These are phyloP conservation scores for Machimus rusticus DNA, from an alignment of 2,888 invertebrate species.

Conservation along the genomic window DNA sequence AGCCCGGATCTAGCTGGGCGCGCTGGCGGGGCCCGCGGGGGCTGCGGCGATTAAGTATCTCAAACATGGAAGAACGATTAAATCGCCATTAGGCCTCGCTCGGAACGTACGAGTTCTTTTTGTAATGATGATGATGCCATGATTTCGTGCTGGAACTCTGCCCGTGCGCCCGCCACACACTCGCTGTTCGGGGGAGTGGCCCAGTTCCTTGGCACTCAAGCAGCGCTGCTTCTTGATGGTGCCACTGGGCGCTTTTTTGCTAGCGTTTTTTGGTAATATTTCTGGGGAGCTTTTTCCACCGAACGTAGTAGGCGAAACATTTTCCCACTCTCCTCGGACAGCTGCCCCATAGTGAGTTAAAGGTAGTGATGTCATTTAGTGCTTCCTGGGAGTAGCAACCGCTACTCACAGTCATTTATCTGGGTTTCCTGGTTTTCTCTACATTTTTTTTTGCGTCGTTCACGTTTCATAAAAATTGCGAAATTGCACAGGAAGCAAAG, in stretches of 20 bases:
- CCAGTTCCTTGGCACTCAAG: slow-evolving; percentile 26
- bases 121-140: slow-evolving; percentile 50
- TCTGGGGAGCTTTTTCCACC: not conserved
- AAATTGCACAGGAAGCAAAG: not conserved
- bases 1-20: not conserved
- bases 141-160: slow-evolving; percentile 47
- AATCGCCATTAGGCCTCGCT: slow-evolving; percentile 64
- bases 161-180: slow-evolving; percentile 3
- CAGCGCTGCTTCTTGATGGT: not conserved
- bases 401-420: not conserved
- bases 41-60: slow-evolving; percentile 47
- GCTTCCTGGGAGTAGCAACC: slow-evolving; percentile 10
- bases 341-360: not conserved
- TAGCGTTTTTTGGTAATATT: slow-evolving; percentile 25
- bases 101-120: slow-evolving; percentile 47
- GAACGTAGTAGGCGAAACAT: not conserved
- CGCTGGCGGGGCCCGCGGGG: not conserved
- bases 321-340: not conserved
- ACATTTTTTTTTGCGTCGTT: not conserved
- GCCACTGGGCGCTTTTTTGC: not conserved
- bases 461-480: not conserved
- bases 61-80: slow-evolving; percentile 56
- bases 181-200: slow-evolving; percentile 45
- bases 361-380: slow-evolving; percentile 25
- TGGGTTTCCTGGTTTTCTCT: not conserved